A percentile compares a stretch with the other conserved stretches of the same genome.
Conservation (phyloP, 2,888 invertebrate genomes). For the Eristalis pertinax region DNA sequence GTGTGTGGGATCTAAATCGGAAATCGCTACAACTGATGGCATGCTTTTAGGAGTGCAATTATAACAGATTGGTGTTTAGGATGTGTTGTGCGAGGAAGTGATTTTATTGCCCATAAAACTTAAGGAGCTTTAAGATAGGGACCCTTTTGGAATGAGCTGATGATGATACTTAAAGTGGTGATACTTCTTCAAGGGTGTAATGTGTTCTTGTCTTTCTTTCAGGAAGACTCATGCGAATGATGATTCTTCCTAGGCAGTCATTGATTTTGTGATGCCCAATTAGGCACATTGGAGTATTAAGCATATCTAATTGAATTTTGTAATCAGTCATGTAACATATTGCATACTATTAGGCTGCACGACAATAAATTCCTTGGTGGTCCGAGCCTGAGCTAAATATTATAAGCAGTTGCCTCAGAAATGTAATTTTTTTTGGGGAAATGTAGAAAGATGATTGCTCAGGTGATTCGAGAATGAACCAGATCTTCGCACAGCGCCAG, state of each 20-base stretch:
- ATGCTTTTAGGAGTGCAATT: slow-evolving; percentile 22
- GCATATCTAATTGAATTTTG: too few species aligned
- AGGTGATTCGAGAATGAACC: too few species aligned
- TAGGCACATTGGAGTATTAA: not conserved
- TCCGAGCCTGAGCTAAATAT: not conserved
- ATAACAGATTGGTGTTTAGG: not conserved
- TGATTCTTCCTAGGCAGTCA: not conserved
- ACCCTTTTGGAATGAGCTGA: not conserved
- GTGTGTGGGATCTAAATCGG: not conserved
- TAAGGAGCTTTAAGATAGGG: not conserved
- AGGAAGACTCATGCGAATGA: not conserved
- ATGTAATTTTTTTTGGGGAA: too few species aligned
- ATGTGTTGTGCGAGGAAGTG: not conserved
- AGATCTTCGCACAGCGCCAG: too few species aligned
- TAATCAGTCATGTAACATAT: not conserved
- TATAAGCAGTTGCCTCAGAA: not conserved
- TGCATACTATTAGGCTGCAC: not conserved
- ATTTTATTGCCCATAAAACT: slow-evolving; percentile 14
- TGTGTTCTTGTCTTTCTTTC: not conserved
- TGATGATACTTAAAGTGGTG: not conserved
- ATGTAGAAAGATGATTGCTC: too few species aligned
- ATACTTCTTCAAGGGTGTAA: slow-evolving; percentile 27
- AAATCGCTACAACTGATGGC: not conserved
- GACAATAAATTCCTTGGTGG: not conserved
- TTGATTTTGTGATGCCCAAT: not conserved